These are phyloP conservation scores for Hirundo rustica DNA, from an alignment of 2,797 vertebrate species.

Conservation along the genomic window DNA sequence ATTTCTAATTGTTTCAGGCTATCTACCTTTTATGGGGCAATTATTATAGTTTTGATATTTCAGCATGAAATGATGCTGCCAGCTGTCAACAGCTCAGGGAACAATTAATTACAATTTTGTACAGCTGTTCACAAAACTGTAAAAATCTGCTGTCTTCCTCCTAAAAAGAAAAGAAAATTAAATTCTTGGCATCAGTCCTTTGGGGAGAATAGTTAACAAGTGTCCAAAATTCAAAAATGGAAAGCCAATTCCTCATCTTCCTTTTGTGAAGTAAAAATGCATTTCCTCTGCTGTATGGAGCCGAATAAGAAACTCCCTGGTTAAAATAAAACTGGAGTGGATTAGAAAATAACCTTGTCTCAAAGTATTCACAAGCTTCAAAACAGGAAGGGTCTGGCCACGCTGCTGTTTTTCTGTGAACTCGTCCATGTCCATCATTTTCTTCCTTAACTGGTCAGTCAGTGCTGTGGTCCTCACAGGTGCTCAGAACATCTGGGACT, in stretches of 20 bases:
- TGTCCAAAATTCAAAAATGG: background rate
- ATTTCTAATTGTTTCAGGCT: background rate
- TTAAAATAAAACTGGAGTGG: background rate
- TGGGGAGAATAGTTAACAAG: background rate
- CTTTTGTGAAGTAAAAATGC: conserved; percentile 8
- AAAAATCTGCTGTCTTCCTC: conserved; percentile 15
- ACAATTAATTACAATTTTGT: conserved; percentile 42
- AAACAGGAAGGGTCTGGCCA: background rate
- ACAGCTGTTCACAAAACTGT: conserved; percentile 7
- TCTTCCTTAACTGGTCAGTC: background rate
- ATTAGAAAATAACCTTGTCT: background rate
- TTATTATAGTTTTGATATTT: conserved; percentile 20
- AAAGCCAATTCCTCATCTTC: background rate
- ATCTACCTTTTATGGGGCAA: background rate
- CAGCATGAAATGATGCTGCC: conserved; percentile 8
- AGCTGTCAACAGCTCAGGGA: conserved; percentile 49
- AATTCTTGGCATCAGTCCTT: background rate
- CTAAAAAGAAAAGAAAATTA: background rate
- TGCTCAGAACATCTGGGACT: background rate
- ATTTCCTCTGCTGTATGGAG: conserved; percentile 26
- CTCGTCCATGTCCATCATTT: background rate
- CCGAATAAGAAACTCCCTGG: background rate
- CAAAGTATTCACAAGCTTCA: background rate
- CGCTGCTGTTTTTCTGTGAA: fast-evolving
- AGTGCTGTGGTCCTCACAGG: background rate